Evolutionary conservation across 2,888 invertebrate genomes (phyloP).

Genomic region (Stenolophus ochropezus): DNA sequence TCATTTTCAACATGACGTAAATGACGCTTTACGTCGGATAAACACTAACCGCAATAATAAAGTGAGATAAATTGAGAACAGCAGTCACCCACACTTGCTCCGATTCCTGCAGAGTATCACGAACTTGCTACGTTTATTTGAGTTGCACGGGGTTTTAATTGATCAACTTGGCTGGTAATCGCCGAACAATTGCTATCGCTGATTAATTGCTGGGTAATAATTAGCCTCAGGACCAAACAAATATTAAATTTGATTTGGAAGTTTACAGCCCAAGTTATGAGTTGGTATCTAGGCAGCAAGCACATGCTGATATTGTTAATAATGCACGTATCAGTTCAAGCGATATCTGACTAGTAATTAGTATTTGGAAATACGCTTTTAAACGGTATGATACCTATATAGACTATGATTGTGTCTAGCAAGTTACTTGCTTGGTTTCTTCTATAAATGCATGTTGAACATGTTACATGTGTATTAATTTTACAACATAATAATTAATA

Average conservation of each 20-base stretch:
- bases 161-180: conserved; percentile 33
- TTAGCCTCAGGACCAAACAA: conserved; percentile 18
- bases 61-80: not conserved
- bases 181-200: conserved; percentile 31
- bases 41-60: not conserved
- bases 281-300: not conserved
- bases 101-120: not conserved
- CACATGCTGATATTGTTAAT: not conserved
- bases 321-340: not conserved
- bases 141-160: conserved; percentile 15
- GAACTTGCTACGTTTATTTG: conserved; percentile 10
- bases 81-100: not conserved
- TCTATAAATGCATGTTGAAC: too few species aligned
- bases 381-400: not conserved
- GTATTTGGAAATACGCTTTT: not conserved
- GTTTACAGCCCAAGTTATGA: conserved; percentile 13
- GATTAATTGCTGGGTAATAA: conserved; percentile 45
- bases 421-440: too few species aligned
- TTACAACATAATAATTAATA: too few species aligned
- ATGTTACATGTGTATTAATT: too few species aligned
- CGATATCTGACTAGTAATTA: not conserved
- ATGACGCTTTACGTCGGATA: not conserved
- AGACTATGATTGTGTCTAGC: too few species aligned
- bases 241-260: conserved; percentile 26
- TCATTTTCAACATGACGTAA: not conserved